phyloP scores from a whole-genome alignment of 1,140 invertebrate genomes.

The Drosophila eugracilis region DNA sequence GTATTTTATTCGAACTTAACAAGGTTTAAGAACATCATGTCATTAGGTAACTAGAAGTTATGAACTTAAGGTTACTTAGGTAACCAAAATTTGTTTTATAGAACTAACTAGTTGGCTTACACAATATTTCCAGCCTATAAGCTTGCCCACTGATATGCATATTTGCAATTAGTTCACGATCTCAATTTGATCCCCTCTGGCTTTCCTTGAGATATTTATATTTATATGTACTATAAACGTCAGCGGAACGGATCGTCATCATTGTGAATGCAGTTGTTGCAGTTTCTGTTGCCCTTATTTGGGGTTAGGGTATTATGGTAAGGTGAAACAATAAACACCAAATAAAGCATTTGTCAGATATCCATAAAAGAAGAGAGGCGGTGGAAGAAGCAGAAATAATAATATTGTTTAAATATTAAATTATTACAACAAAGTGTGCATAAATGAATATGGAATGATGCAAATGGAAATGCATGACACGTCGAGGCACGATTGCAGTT shows the following conservation, averaged over 20 bases:
- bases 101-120: background rate
- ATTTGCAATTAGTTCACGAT: background rate
- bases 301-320: constrained; percentile 62
- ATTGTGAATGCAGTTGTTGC: background rate
- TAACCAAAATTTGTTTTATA: background rate
- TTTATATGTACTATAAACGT: background rate
- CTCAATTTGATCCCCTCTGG: constrained; percentile 4
- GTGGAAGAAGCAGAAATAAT: constrained; percentile 44
- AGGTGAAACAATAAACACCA: constrained; percentile 79
- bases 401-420: constrained; percentile 81
- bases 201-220: constrained; percentile 8
- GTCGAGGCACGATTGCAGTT: constrained; percentile 46
- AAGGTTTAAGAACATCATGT: too few species aligned
- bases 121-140: background rate
- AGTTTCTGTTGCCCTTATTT: constrained; percentile 47
- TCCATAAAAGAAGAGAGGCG: constrained; percentile 48
- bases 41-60: too few species aligned
- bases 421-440: constrained; percentile 78
- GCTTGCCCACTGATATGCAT: constrained; percentile 1
- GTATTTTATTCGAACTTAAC: too few species aligned
- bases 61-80: too few species aligned
- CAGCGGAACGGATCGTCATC: constrained; percentile 27
- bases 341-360: constrained; percentile 77
- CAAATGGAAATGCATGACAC: constrained; percentile 74
- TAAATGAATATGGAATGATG: constrained; percentile 80